Evolutionary conservation across 2,888 invertebrate genomes (phyloP), one percentile per base, ranked within the genome.

Genomic region (Entomobrya proxima): DNA sequence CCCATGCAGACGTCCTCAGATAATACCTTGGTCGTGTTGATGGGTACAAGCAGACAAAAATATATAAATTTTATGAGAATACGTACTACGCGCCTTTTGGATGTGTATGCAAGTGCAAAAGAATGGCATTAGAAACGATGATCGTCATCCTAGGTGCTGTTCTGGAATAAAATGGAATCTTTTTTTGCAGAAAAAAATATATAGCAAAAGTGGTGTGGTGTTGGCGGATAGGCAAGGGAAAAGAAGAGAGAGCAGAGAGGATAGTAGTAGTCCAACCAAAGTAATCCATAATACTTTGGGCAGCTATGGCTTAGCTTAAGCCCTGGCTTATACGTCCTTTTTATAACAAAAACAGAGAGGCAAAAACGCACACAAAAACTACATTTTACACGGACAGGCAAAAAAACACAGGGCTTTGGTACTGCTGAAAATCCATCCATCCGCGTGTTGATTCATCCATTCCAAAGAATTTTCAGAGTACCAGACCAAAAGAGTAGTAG

Each of bases 271-370:
- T 37, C 72, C 32, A 50, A 35, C 76, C 83, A 78, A 84, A 84
- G 84, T 84, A 84, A 84, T 84, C 84, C 84, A 84, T 84, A 78
- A 84, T 84, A 84, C 78, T 78, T 78, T 84, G 84, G 84, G 77
- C 84, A 84, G 84, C 84, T 78, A 77, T 72, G 84, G 84, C 84
- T 84, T 84, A 84, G 83, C 82, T 79, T 82, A 83, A 83, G 83
- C 86, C 86, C 83, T 79, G 74, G 86, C 86, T 86, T 86, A 72
- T 82, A 61, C 77, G 78, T 83, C 86, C 82, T 79, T 81, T 81
- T 72, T 61, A 74, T 32, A 80, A 80, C 80, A 77, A 77, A 58
- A 61, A 50, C 21, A 21, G 69, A n/a, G n/a, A 30, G 37, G 61
- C 32, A 67, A 64, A 75, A 50, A 61, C 61, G 40, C 61, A 72